A percentile compares a stretch with the other conserved stretches of the same genome.
Evolutionary conservation across 2,797 vertebrate genomes (phyloP).

Genomic region (Coregonus suidteri): DNA sequence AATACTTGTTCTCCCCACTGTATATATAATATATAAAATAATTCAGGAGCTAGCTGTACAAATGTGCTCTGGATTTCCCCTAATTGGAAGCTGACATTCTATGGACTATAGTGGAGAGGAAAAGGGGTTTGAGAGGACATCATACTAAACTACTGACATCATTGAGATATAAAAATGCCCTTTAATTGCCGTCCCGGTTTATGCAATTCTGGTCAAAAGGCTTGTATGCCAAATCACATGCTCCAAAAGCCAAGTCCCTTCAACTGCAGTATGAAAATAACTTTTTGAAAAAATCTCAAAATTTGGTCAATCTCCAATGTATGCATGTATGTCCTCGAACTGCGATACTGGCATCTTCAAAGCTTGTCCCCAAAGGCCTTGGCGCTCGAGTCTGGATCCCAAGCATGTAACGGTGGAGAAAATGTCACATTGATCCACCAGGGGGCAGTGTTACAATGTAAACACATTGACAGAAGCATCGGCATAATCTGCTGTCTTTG

Average conservation of each 20-base stretch:
- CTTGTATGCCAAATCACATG: no score
- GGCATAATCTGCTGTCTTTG: conserved; percentile 14
- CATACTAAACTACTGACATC: not conserved
- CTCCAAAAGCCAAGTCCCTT: no score
- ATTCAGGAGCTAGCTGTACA: conserved; percentile 5
- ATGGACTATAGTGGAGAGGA: not conserved
- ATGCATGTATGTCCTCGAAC: conserved; percentile 15
- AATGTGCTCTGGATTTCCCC: conserved; percentile 28
- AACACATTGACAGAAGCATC: conserved; percentile 13
- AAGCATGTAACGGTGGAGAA: conserved; percentile 48
- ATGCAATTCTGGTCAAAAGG: no score
- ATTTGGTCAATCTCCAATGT: not conserved
- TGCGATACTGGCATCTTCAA: conserved; percentile 35
- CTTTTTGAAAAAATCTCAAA: no score
- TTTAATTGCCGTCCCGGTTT: no score
- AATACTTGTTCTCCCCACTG: no score
- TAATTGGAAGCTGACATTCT: conserved; percentile 35
- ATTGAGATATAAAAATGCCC: no score
- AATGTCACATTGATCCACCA: conserved; percentile 53
- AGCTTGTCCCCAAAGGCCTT: conserved; percentile 28
- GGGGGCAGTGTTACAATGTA: conserved; percentile 60
- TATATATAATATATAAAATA: no score
- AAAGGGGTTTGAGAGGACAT: not conserved
- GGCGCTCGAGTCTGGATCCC: conserved; percentile 52
- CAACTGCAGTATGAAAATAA: no score